phyloP scores from a whole-genome alignment of 2,797 vertebrate genomes.

The Knipowitschia caucasica region DNA sequence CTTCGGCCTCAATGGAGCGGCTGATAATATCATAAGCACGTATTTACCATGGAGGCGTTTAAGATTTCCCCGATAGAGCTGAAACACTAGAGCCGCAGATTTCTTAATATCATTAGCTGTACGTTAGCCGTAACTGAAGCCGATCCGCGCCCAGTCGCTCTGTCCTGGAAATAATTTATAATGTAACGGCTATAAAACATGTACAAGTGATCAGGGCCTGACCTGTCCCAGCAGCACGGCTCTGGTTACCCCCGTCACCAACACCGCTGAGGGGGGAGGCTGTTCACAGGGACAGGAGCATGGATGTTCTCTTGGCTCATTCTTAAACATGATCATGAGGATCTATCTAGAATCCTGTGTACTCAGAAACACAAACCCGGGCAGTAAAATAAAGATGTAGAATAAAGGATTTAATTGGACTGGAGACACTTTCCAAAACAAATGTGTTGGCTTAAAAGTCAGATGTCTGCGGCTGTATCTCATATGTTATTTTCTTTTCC shows the following conservation, averaged over 20 bases:
- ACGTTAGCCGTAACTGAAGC: slow-evolving; percentile 94
- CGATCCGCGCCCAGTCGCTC: slow-evolving; percentile 85
- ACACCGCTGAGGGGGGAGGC: too few relatives aligned
- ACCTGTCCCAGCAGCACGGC: slow-evolving; percentile 83
- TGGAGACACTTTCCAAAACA: too few relatives aligned
- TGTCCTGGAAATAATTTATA: slow-evolving; percentile 96
- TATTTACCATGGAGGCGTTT: slow-evolving; percentile 95
- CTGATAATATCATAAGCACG: slow-evolving; percentile 95
- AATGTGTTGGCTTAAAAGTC: too few relatives aligned
- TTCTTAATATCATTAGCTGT: slow-evolving; percentile 99
- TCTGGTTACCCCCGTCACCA: slow-evolving; percentile 82
- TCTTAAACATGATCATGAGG: too few relatives aligned
- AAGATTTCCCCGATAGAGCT: slow-evolving; percentile 95
- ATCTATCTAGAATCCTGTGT: too few relatives aligned
- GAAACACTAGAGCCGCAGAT: slow-evolving; percentile 98
- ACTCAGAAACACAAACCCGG: too few relatives aligned
- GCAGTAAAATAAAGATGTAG: too few relatives aligned
- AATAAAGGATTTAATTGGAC: too few relatives aligned
- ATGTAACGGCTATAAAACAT: slow-evolving; percentile 97
- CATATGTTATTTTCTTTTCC: too few relatives aligned
- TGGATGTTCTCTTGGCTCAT: too few relatives aligned
- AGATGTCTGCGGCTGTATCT: too few relatives aligned
- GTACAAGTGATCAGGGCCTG: slow-evolving; percentile 93
- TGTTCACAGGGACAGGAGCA: slow-evolving; percentile 61
- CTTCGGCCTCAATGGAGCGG: slow-evolving; percentile 78